Evolutionary conservation across 2,113 vertebrate species (phyloP), one percentile per base, ranked within the genome.

Genomic region (Cinclus mexicanus): DNA sequence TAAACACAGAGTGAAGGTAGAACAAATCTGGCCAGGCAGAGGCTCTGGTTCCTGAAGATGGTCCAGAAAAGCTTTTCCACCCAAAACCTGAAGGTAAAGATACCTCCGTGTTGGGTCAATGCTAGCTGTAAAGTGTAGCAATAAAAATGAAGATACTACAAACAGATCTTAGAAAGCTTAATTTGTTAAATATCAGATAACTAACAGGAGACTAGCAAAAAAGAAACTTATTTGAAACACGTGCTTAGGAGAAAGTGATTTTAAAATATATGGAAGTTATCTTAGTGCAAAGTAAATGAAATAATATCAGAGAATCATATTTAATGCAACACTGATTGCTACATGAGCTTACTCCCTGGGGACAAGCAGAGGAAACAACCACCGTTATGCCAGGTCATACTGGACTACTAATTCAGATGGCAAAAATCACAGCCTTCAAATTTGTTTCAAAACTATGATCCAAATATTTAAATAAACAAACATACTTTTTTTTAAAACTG

Each of bases 31-130:
- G 88, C 99, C 99, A 63, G 99, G 99, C 96, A 99, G 98, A 95
- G 98, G 98, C 69, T 99, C 98, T 1, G 98, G 98, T 95, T 99
- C 99, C 95, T 99, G 99, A 57, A 99, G 98, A 96, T 99, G 99
- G 85, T 99, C 99, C 95, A 99, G 98, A 97, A 99, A 99, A 90
- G 99, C 99, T 97, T 98, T 99, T 90, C 99, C 99, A 94, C 99
- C 98, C 95, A 99, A 98, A 95, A 99, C 98, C 97, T 99, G 99
- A 96, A 99, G 98, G 98, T 99, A 99, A 96, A 99, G 98, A 98
- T 98, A 98, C 97, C 99, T 99, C 93, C 98, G 98, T 84, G 98
- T 98, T 94, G 99, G 99, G 97, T 99, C 98, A 95, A 99, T 98
- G 97, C 98, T 98, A 96, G 98, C 99, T 99, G 98, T 81, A 96